A percentile compares a stretch with the other conserved stretches of the same genome.
These are phyloP conservation scores for Gymnothorax reevesii DNA, from an alignment of 2,797 vertebrate genomes.

Conservation along the genomic window DNA sequence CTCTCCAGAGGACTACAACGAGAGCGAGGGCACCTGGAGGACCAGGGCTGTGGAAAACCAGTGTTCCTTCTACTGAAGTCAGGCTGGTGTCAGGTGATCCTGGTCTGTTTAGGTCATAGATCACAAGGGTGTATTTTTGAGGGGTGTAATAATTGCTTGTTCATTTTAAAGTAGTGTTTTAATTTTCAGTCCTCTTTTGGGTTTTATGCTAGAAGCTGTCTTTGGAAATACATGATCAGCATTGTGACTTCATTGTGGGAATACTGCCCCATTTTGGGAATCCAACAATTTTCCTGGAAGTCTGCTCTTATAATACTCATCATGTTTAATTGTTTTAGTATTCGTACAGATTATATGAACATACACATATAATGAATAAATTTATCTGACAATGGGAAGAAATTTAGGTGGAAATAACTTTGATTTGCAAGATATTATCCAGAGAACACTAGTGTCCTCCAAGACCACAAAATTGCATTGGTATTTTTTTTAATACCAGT, in stretches of 20 bases:
- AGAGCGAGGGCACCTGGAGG: conserved; percentile 80
- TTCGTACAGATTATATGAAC: not conserved
- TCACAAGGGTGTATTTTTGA: conserved; percentile 25
- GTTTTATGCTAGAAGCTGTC: not conserved
- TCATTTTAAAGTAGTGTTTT: not conserved
- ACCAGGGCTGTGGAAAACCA: conserved; percentile 94
- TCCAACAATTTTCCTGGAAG: not conserved
- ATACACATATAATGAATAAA: not conserved
- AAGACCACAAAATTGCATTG: not conserved
- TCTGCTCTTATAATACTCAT: not conserved
- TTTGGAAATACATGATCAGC: not conserved
- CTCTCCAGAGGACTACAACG: conserved; percentile 82
- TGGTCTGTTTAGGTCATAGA: not conserved
- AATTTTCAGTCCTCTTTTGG: not conserved
- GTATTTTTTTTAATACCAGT: not conserved
- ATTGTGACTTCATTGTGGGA: not conserved
- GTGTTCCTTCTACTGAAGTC: conserved; percentile 91
- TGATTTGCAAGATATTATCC: not conserved
- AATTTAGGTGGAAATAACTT: not conserved
- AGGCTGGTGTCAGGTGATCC: conserved; percentile 17
- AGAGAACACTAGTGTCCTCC: not conserved
- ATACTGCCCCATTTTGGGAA: not conserved
- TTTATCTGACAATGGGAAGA: not conserved
- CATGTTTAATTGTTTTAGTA: not conserved
- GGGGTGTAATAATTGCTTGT: conserved; percentile 33